These are phyloP conservation scores for Ophraella communa DNA, from an alignment of 2,888 invertebrate genomes.

Conservation along the genomic window DNA sequence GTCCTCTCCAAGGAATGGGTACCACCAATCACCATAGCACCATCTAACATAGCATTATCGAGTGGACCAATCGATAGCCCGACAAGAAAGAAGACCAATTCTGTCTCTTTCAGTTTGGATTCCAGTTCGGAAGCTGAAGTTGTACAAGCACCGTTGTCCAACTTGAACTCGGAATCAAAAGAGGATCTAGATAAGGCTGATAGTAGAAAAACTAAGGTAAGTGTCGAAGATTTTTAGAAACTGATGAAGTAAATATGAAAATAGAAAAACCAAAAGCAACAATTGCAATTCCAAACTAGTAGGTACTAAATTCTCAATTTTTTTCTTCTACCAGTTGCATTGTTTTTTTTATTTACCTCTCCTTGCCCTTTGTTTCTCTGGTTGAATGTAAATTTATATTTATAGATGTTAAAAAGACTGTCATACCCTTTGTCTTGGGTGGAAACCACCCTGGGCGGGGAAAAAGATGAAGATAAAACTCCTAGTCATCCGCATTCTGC, in stretches of 20 bases:
- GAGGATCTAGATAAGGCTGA: constrained; percentile 67
- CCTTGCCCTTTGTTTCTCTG: background rate
- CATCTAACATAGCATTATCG: constrained; percentile 69
- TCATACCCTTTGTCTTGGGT: constrained; percentile 93
- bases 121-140: constrained; percentile 64
- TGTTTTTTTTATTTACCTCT: background rate
- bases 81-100: constrained; percentile 72
- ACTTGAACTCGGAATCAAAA: constrained; percentile 56
- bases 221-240: too few species aligned
- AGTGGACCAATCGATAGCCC: constrained; percentile 60
- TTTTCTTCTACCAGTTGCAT: too few species aligned
- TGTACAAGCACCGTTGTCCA: constrained; percentile 49
- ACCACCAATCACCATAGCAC: constrained; percentile 81
- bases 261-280: too few species aligned
- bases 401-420: constrained; percentile 90
- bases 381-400: constrained; percentile 41
- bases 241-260: too few species aligned
- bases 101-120: constrained; percentile 76
- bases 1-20: constrained; percentile 87
- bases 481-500: constrained; percentile 57
- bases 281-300: too few species aligned
- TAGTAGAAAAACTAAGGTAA: constrained; percentile 77
- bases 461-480: constrained; percentile 63
- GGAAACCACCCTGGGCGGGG: constrained; percentile 86
- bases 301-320: too few species aligned